phyloP scores from a whole-genome alignment of 2,888 invertebrate species.

The Chydorus sphaericus region DNA sequence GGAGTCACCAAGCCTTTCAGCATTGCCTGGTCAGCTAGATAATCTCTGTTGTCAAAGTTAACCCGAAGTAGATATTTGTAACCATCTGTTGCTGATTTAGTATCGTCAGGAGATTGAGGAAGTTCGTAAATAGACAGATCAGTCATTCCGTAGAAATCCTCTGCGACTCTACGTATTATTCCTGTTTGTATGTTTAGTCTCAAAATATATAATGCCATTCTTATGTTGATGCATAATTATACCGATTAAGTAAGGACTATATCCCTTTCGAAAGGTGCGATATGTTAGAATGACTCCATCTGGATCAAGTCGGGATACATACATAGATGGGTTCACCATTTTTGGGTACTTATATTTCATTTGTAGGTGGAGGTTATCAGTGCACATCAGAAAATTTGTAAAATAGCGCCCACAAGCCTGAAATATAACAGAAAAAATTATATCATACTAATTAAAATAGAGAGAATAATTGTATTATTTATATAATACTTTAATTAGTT shows the following conservation, averaged over 20 bases:
- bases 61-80: conserved; percentile 41
- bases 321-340: conserved; percentile 89
- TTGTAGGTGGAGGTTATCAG: conserved; percentile 80
- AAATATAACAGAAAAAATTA: too few species aligned
- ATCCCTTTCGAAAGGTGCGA: conserved; percentile 63
- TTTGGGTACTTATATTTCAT: conserved; percentile 85
- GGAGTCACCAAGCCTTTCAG: neutral
- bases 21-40: conserved; percentile 41
- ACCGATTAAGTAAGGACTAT: conserved; percentile 73
- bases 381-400: conserved; percentile 77
- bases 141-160: conserved; percentile 61
- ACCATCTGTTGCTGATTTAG: conserved; percentile 18
- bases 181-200: neutral
- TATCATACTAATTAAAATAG: too few species aligned
- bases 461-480: too few species aligned
- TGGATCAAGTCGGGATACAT: conserved; percentile 65
- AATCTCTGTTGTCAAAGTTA: conserved; percentile 73
- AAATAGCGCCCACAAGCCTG: conserved; percentile 54
- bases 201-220: too few species aligned
- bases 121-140: conserved; percentile 54
- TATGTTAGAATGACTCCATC: conserved; percentile 74
- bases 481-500: too few species aligned
- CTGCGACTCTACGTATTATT: conserved; percentile 46
- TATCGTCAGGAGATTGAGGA: too few species aligned
- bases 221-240: too few species aligned